Base-by-base conservation (phyloP, 1,140 invertebrate species). In the Zaprionus ornatus region DNA sequence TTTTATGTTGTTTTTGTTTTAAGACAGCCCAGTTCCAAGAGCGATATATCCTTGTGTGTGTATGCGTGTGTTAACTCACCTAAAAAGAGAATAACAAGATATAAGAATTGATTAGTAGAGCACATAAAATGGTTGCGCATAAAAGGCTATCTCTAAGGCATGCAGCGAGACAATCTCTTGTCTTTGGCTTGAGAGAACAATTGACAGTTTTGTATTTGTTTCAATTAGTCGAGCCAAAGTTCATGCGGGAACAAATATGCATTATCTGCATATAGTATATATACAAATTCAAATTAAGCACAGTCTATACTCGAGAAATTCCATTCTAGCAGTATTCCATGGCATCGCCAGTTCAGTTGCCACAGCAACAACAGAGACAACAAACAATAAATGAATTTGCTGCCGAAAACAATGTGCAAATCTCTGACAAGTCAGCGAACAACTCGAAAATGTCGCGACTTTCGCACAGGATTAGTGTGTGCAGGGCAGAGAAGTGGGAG, bases 211-310 rank as follows among this genome's bases (percentile, higher is more conserved):
- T 40, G 60, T 54, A 70, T 42, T 75, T 9, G 37, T 75, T 75
- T 75, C 67, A 75, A 75, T 75, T 75, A 70, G 50, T 52, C 40
- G 32, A 68, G 19, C 25, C 42, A 25, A 32, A 48, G 65, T 62
- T 63, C 59, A 9, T 19, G 21, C 45, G 37, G 37, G 21, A 61
- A 67, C 68, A 68, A 69, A 74, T 74, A 45, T 65, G 56, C 57
- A 79, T 75, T 77, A 48, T 21, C 56, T 77, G 62, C 72, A 19
- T 21, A 50, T 50, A 23, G 77, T 74, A 67, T 73, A 80, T 74
- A 68, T 60, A 68, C 74, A 88, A 88, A 88, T 82, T 73, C 74
- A 87, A 87, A 87, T 84, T 88, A 87, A 83, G 80, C 77, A 63
- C 60, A 67, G 70, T 45, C 66, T 32, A 67, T 48, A 60, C n/a